Evolutionary conservation across 2,113 vertebrate genomes (phyloP).

Genomic region (Orthonyx spaldingii): DNA sequence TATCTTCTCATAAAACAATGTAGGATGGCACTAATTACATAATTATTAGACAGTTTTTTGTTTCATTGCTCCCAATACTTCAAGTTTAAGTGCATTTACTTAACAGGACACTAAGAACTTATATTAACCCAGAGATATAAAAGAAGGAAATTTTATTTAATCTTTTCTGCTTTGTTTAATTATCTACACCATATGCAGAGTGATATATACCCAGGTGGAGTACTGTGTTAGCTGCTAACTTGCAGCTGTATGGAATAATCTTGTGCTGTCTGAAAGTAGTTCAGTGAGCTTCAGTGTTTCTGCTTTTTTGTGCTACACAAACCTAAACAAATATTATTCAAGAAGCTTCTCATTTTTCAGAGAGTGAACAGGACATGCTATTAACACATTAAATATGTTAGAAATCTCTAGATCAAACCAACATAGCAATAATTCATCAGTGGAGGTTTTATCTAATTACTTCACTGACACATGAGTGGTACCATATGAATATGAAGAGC

Average conservation of each 20-base stretch:
- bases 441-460: not conserved
- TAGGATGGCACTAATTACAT: not conserved
- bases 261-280: not conserved
- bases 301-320: not conserved
- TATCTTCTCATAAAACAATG: not conserved
- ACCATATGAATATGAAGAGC: not conserved
- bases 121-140: not conserved
- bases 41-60: not conserved
- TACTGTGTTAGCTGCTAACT: not conserved
- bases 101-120: not conserved
- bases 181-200: not conserved
- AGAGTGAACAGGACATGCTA: not conserved
- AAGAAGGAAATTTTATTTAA: not conserved
- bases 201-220: not conserved
- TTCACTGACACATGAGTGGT: not conserved
- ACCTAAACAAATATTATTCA: not conserved
- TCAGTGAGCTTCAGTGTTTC: not conserved
- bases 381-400: not conserved
- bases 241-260: conserved; percentile 16
- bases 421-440: not conserved
- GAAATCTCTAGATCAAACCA: not conserved
- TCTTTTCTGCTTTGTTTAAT: conserved; percentile 11
- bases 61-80: not conserved
- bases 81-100: not conserved
- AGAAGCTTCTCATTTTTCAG: not conserved